Percentiles rank a stretch among this genome's conserved stretches.
Evolutionary conservation across 1,140 invertebrate species (phyloP).

Genomic region (Babylonia areolata): DNA sequence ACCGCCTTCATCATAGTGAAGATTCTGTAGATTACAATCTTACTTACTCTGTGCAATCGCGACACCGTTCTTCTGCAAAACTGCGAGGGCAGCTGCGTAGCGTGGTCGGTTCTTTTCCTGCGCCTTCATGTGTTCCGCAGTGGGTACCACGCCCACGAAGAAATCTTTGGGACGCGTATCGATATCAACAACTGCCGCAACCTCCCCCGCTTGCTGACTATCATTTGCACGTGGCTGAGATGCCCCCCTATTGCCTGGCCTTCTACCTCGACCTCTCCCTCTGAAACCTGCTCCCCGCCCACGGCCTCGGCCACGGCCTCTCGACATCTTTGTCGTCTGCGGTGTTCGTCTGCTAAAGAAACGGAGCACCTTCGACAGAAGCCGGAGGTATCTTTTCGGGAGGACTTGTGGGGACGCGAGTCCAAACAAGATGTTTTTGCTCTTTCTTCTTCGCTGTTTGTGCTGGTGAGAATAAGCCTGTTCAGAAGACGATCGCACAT

Average conservation of each 20-base stretch:
- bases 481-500: not conserved
- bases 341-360: conserved; percentile 15
- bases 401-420: too few relatives aligned
- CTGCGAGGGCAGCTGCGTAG: conserved; percentile 69
- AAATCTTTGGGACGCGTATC: conserved; percentile 60
- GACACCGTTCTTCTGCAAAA: conserved; percentile 65
- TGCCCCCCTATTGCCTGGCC: conserved; percentile 31
- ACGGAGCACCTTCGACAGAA: not conserved
- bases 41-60: conserved; percentile 72
- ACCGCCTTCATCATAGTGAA: too few relatives aligned
- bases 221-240: too few relatives aligned
- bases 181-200: conserved; percentile 48
- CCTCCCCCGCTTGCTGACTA: conserved; percentile 7
- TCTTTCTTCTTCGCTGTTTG: not conserved
- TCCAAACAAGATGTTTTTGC: not conserved
- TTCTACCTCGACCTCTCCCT: conserved; percentile 49
- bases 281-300: conserved; percentile 36
- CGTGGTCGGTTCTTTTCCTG: conserved; percentile 66
- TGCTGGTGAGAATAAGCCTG: not conserved
- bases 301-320: not conserved
- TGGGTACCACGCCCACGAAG: conserved; percentile 61
- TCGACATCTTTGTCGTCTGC: conserved; percentile 30
- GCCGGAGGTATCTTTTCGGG: not conserved
- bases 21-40: too few relatives aligned
- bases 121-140: conserved; percentile 67